Conservation (phyloP, 2,888 invertebrate genomes). For the Drosophila acutilabella region DNA sequence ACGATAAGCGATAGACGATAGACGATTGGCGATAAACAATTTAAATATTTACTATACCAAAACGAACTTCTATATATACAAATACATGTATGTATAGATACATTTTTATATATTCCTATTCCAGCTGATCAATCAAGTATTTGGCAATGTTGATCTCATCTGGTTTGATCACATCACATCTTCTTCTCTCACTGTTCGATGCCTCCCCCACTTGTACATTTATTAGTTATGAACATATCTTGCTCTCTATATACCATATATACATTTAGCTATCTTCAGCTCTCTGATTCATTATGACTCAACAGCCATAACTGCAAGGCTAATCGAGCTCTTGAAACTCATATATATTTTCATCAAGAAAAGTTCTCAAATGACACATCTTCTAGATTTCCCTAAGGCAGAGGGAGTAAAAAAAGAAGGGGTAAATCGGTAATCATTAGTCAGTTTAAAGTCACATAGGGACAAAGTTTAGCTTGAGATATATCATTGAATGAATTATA, state of each 20-base stretch:
- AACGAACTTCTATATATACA: neutral
- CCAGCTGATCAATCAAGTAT: slow-evolving; percentile 23
- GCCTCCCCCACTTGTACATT: slow-evolving; percentile 1
- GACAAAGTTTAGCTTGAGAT: too few species aligned
- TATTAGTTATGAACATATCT: slow-evolving; percentile 20
- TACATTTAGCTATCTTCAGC: slow-evolving; percentile 33
- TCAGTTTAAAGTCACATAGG: too few species aligned
- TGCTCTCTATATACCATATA: slow-evolving; percentile 11
- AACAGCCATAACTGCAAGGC: neutral
- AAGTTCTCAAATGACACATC: slow-evolving; percentile 1
- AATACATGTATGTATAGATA: neutral
- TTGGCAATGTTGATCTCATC: slow-evolving; percentile 45
- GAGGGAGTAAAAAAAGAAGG: too few species aligned
- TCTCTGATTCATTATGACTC: slow-evolving; percentile 27
- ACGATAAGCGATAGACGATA: slow-evolving; percentile 13
- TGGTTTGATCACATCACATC: neutral
- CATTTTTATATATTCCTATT: slow-evolving; percentile 8
- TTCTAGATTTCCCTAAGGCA: neutral
- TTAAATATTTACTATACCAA: neutral
- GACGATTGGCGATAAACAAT: slow-evolving; percentile 5
- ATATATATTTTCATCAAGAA: slow-evolving; percentile 1
- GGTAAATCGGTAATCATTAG: too few species aligned
- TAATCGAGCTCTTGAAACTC: neutral
- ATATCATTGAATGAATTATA: too few species aligned
- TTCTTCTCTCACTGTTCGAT: neutral